Percentiles rank a stretch among this genome's conserved stretches.
Conservation (phyloP, 2,797 vertebrate genomes). For the Pogoniulus pusillus region DNA sequence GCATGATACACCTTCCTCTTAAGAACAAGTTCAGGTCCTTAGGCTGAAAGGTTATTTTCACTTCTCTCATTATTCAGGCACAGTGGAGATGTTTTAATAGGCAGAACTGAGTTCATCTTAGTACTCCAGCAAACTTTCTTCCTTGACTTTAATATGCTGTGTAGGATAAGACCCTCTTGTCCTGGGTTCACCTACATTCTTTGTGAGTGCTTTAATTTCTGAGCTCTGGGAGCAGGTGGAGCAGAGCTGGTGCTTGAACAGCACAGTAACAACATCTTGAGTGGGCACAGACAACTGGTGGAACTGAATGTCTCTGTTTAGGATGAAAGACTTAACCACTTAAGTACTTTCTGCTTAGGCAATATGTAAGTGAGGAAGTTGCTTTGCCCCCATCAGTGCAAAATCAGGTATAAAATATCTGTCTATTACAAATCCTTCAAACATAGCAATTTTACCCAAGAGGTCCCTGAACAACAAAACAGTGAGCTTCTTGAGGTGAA, state of each 20-base stretch:
- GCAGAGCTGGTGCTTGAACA: not conserved
- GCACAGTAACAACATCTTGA: not conserved
- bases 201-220: not conserved
- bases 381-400: not conserved
- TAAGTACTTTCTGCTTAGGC: not conserved
- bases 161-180: not conserved
- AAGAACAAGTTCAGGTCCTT: not conserved
- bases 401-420: not conserved
- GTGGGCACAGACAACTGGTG: not conserved
- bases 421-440: not conserved
- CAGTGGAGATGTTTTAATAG: not conserved
- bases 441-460: not conserved
- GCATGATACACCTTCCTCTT: too few species aligned
- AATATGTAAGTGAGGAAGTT: not conserved
- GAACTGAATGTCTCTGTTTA: not conserved
- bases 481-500: not conserved
- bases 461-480: not conserved
- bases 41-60: not conserved
- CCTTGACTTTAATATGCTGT: not conserved
- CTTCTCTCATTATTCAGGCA: not conserved
- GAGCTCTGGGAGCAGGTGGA: not conserved
- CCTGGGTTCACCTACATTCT: not conserved
- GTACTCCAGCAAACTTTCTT: not conserved
- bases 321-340: not conserved
- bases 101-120: not conserved